Base-by-base conservation (phyloP, 2,797 vertebrate genomes). In the Chelonia mydas region DNA sequence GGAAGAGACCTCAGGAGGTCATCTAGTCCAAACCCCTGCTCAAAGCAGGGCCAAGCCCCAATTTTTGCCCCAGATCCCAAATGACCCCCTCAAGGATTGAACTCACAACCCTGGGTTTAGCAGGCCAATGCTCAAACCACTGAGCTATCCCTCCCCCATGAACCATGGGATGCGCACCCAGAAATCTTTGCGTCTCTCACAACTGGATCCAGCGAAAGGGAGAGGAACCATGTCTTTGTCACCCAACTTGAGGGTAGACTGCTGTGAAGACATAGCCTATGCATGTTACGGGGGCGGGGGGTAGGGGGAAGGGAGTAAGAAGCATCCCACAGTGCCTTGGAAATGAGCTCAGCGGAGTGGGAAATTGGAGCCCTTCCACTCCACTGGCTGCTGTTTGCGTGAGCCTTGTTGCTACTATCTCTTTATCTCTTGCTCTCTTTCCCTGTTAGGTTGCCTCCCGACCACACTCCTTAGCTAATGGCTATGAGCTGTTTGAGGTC, bases 401-500 rank as follows among this genome's bases (percentile, higher is more conserved):
- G 74, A 37, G 33, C 27, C 17, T 88, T 80, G 92, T 0, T 2
- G 84, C 23, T 0, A 0, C 61, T 84, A 17, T 86, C 45, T 41
- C 49, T 57, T 72, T 79, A 59, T 11, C 47, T 83, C 57, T 94
- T 78, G 92, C 91, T 76, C 2, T 0, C 31, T 88, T 97, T 87
- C 86, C 72, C 83, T 95, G n/a, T 13, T 81, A 98, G 98, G 97
- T 96, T 86, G 93, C 98, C 13, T 97, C 98, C 87, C 94, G 97
- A 55, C 98, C 98, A 3, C 98, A 97, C 89, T 94, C 95, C 94
- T 90, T 92, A 82, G 91, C 65, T 98, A 98, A 98, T 0, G 98
- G 99, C 91, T 99, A 99, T 0, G 99, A 99, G 94, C 98, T 99
- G 92, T 99, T 99, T 51, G 99, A 99, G 94, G 99, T 99, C 94